Base-by-base conservation (phyloP, 2,888 invertebrate species). In the Elysia crispata region DNA sequence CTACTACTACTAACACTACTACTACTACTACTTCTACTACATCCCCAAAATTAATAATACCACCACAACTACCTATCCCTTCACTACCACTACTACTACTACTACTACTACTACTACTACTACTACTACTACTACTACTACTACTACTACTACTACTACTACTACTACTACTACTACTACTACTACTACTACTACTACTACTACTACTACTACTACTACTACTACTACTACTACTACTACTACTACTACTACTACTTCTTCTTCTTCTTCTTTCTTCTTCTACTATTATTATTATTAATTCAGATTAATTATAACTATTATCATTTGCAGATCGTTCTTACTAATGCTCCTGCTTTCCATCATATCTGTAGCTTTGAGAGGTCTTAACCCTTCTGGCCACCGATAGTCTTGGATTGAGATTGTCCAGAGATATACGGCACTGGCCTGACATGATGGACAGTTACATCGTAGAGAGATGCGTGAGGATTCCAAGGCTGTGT, bases 381-480 rank as follows among this genome's bases (percentile, higher is more conserved):
- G 81, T 23, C 78, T 77, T 78, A 76, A 78, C n/a, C 69, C 69
- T 28, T 72, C 72, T 11, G 81, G 81, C 85, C 87, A 90, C n/a
- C 85, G 81, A 81, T 86, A 86, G 69, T 86, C 85, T 15, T 83
- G 70, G 0, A 84, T 81, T 75, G 74, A 87, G 31, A 86, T 69
- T 70, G 83, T 81, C 88, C 88, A 89, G 18, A 74, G 33, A 81
- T 84, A 87, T 11, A 69, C 75, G 30, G 83, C 83, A 18, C 50
- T 49, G 1, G 78, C 20, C 0, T 74, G n/a, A 64, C 86, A 86
- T 18, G 76, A 80, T 31, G 76, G 15, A 74, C 86, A 86, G 11
- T 74, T 62, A 1, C 83, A 83, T 15, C 72, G 57, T 1, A 86
- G 74, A 20, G 82, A 78, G 0, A 86, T 81, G 1, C 85, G 75